Evolutionary conservation across 2,888 invertebrate species (phyloP).

Genomic region (Sympetrum striolatum): DNA sequence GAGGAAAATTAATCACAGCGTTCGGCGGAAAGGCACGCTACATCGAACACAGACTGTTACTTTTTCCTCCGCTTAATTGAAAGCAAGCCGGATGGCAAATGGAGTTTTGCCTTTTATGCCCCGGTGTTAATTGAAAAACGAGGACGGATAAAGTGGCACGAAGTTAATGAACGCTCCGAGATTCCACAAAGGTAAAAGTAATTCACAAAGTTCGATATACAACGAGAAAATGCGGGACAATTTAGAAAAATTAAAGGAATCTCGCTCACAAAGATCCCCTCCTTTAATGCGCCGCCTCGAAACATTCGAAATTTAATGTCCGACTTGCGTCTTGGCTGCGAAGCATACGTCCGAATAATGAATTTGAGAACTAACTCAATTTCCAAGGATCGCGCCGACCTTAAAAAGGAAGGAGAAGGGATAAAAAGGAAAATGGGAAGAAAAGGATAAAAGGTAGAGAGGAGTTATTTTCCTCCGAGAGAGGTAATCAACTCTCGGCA

Average conservation of each 20-base stretch:
- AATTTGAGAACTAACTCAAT: constrained; percentile 40
- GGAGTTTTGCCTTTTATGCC: not conserved
- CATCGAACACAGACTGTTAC: not conserved
- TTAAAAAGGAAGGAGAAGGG: not conserved
- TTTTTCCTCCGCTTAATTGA: not conserved
- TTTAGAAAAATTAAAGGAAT: not conserved
- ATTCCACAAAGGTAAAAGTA: not conserved
- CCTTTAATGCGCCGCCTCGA: not conserved
- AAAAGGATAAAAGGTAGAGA: not conserved
- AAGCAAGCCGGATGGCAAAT: not conserved
- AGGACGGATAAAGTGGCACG: not conserved
- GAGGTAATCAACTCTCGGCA: constrained; percentile 39
- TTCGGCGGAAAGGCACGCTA: not conserved
- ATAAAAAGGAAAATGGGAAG: not conserved
- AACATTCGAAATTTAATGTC: constrained; percentile 39
- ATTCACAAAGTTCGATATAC: not conserved
- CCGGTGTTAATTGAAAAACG: not conserved
- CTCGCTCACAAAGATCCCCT: not conserved
- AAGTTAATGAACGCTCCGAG: not conserved
- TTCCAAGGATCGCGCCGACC: constrained; percentile 23
- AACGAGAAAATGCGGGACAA: not conserved
- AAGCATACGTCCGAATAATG: constrained; percentile 29
- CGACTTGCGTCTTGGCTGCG: constrained; percentile 20
- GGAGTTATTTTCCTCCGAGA: constrained; percentile 1
- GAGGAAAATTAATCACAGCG: not conserved